Conservation (phyloP, 1,140 invertebrate genomes). For the Holcopasites calliopsidis region DNA sequence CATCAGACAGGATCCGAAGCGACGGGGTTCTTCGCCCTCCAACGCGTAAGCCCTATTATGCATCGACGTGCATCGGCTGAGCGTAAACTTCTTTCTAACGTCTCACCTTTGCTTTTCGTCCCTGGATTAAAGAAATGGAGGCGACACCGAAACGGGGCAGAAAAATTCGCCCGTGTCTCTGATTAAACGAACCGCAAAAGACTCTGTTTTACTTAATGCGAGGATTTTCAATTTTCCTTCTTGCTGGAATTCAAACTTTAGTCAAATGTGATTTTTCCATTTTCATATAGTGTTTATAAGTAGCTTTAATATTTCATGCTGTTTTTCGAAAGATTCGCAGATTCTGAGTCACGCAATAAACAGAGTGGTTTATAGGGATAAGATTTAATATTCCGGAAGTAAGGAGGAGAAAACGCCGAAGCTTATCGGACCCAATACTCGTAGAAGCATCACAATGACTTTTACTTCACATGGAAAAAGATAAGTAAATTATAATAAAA, state of each 20-base stretch:
- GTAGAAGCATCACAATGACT: not conserved
- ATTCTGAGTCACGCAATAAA: too few relatives aligned
- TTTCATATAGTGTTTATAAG: too few relatives aligned
- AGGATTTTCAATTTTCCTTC: too few relatives aligned
- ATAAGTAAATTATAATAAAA: too few relatives aligned
- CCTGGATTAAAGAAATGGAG: not conserved
- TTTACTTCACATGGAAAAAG: not conserved
- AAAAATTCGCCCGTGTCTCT: not conserved
- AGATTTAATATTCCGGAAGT: not conserved
- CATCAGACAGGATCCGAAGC: not conserved
- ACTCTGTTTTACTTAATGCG: not conserved
- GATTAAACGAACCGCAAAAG: not conserved
- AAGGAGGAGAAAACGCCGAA: not conserved
- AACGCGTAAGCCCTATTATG: conserved; percentile 16
- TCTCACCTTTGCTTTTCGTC: too few relatives aligned
- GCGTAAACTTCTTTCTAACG: not conserved
- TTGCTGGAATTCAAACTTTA: too few relatives aligned
- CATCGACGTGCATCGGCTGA: not conserved
- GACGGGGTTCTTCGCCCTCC: not conserved
- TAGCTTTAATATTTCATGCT: too few relatives aligned
- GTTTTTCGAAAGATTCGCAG: too few relatives aligned
- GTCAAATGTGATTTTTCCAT: too few relatives aligned
- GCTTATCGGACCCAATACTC: not conserved
- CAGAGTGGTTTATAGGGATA: too few relatives aligned
- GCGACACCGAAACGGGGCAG: not conserved